Evolutionary conservation across 2,113 vertebrate genomes (phyloP).

Genomic region (Natator depressus): DNA sequence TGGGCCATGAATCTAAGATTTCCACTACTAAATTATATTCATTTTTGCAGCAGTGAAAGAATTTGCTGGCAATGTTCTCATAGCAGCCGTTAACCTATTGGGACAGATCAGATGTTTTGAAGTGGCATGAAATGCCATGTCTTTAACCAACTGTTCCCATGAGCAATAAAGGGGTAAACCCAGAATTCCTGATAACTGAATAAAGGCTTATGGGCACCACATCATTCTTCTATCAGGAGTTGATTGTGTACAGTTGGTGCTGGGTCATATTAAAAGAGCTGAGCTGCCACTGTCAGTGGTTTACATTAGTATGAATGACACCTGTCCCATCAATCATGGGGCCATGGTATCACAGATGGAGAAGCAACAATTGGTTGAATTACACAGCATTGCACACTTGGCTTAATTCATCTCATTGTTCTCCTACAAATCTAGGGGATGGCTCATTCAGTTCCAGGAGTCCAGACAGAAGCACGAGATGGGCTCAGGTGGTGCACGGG

Average conservation of each 20-base stretch:
- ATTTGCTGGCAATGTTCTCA: neutral
- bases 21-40: neutral
- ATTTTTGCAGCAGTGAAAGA: neutral
- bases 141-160: slow-evolving; percentile 25
- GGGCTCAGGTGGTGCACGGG: slow-evolving; percentile 78
- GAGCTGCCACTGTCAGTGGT: slow-evolving; percentile 56
- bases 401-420: slow-evolving; percentile 79
- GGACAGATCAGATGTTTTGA: slow-evolving; percentile 8
- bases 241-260: slow-evolving; percentile 28
- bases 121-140: slow-evolving; percentile 36
- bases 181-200: neutral
- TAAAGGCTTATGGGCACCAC: neutral
- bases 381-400: slow-evolving; percentile 72
- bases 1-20: neutral
- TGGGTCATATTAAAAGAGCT: neutral
- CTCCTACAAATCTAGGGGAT: slow-evolving; percentile 68
- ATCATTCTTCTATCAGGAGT: neutral
- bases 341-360: slow-evolving; percentile 87
- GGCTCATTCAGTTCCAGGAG: slow-evolving; percentile 62
- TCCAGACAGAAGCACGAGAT: slow-evolving; percentile 73
- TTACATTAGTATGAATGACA: slow-evolving; percentile 86
- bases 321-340: slow-evolving; percentile 88
- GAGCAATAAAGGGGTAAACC: neutral
- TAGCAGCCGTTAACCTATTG: neutral
- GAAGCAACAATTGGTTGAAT: slow-evolving; percentile 84